phyloP scores from a whole-genome alignment of 2,888 invertebrate species.

The Volucella zonaria region DNA sequence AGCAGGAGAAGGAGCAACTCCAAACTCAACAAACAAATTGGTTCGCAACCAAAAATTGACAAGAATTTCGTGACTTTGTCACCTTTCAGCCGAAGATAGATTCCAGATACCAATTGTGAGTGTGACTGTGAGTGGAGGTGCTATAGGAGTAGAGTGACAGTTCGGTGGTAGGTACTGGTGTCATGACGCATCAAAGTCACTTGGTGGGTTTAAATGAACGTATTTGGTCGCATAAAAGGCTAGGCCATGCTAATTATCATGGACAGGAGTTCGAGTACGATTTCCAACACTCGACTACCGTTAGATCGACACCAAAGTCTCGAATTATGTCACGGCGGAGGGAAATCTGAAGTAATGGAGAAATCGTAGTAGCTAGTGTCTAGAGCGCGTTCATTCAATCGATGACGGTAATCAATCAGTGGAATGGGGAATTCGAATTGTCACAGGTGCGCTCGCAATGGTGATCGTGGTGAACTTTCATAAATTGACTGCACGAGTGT shows the following conservation, averaged over 20 bases:
- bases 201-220: slow-evolving; percentile 36
- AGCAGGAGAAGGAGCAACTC: slow-evolving; percentile 26
- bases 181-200: slow-evolving; percentile 67
- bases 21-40: slow-evolving; percentile 81
- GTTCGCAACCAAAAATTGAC: slow-evolving; percentile 81
- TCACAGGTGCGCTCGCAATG: slow-evolving; percentile 48
- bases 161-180: slow-evolving; percentile 17
- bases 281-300: slow-evolving; percentile 26
- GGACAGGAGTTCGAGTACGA: slow-evolving; percentile 47
- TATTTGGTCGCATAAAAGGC: slow-evolving; percentile 64
- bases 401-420: slow-evolving; percentile 66
- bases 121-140: slow-evolving; percentile 13
- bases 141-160: slow-evolving; percentile 39
- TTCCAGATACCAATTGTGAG: slow-evolving; percentile 31
- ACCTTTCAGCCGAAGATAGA: slow-evolving; percentile 77
- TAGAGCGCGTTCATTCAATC: slow-evolving; percentile 39
- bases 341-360: slow-evolving; percentile 32
- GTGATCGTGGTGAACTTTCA: slow-evolving; percentile 43
- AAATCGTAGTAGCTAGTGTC: slow-evolving; percentile 18
- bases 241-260: slow-evolving; percentile 66
- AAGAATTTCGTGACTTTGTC: slow-evolving; percentile 83
- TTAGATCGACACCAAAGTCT: slow-evolving; percentile 30
- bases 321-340: slow-evolving; percentile 13
- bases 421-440: slow-evolving; percentile 45
- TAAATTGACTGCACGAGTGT: slow-evolving; percentile 51